phyloP scores from a whole-genome alignment of 2,888 invertebrate species.

The Melieria picta region DNA sequence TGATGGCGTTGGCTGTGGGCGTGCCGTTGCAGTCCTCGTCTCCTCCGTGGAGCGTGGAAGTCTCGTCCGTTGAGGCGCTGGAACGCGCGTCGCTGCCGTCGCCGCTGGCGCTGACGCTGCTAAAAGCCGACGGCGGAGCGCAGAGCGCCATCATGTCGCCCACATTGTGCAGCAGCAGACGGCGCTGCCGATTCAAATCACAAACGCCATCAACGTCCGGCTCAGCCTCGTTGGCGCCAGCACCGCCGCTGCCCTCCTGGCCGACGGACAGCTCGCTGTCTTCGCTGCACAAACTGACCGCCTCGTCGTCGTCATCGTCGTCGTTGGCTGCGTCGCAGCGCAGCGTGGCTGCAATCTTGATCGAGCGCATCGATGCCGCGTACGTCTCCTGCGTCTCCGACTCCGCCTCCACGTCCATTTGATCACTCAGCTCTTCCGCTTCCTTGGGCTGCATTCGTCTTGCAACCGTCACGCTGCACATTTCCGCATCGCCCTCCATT shows the following conservation, averaged over 20 bases:
- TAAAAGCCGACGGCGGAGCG: constrained; percentile 50
- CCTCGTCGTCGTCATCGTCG: constrained; percentile 58
- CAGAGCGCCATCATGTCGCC: constrained; percentile 49
- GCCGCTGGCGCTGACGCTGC: constrained; percentile 38
- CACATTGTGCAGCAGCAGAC: constrained; percentile 45
- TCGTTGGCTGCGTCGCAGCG: constrained; percentile 44
- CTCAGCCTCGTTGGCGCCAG: background rate
- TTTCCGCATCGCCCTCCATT: constrained; percentile 12
- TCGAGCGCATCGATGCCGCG: background rate
- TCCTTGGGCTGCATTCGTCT: constrained; percentile 2
- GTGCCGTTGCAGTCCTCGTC: constrained; percentile 23
- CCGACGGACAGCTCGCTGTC: constrained; percentile 86
- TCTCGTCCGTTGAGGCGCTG: constrained; percentile 43
- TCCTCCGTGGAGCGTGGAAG: constrained; percentile 24
- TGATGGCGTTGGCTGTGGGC: background rate
- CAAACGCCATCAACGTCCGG: background rate
- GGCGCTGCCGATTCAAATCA: constrained; percentile 36
- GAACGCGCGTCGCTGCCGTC: constrained; percentile 45
- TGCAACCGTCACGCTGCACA: constrained; percentile 34
- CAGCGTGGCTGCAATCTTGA: constrained; percentile 2
- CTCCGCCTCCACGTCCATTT: constrained; percentile 31
- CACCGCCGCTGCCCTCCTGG: constrained; percentile 69
- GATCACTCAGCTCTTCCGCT: constrained; percentile 11
- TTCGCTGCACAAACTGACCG: constrained; percentile 77
- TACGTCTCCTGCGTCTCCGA: constrained; percentile 14